Evolutionary conservation across 2,888 invertebrate species (phyloP).

Genomic region (Athrips mouffetella): DNA sequence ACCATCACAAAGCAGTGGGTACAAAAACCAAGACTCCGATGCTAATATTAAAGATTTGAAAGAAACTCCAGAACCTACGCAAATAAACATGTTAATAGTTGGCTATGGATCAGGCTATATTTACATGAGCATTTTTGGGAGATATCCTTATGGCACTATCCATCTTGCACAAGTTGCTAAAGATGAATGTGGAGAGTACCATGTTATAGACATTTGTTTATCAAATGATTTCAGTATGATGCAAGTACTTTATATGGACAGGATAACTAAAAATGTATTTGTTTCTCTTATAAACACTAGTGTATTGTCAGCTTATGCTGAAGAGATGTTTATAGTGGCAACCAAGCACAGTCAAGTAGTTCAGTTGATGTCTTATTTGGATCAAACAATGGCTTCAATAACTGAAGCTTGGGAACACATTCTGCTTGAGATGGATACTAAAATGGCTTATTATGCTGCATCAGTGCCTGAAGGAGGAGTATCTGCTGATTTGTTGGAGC

Average conservation of each 20-base stretch:
- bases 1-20: constrained; percentile 73
- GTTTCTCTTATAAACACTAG: constrained; percentile 77
- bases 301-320: constrained; percentile 81
- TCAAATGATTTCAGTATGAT: constrained; percentile 85
- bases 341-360: constrained; percentile 85
- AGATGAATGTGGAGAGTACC: constrained; percentile 76
- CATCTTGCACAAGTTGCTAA: constrained; percentile 77
- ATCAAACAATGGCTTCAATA: constrained; percentile 87
- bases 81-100: constrained; percentile 86
- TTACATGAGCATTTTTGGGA: constrained; percentile 89
- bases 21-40: constrained; percentile 71
- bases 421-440: constrained; percentile 94
- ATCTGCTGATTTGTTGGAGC: constrained; percentile 93
- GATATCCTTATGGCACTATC: constrained; percentile 87
- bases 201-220: constrained; percentile 81
- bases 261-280: constrained; percentile 62
- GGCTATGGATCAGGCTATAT: constrained; percentile 86
- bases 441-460: constrained; percentile 92
- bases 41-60: constrained; percentile 79
- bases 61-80: constrained; percentile 78
- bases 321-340: constrained; percentile 85
- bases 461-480: constrained; percentile 88
- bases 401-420: constrained; percentile 97
- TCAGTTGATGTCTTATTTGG: constrained; percentile 83
- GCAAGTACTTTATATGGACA: constrained; percentile 80